These are phyloP conservation scores for Macrosteles quadrilineatus DNA, from an alignment of 1,140 invertebrate species.

Conservation along the genomic window DNA sequence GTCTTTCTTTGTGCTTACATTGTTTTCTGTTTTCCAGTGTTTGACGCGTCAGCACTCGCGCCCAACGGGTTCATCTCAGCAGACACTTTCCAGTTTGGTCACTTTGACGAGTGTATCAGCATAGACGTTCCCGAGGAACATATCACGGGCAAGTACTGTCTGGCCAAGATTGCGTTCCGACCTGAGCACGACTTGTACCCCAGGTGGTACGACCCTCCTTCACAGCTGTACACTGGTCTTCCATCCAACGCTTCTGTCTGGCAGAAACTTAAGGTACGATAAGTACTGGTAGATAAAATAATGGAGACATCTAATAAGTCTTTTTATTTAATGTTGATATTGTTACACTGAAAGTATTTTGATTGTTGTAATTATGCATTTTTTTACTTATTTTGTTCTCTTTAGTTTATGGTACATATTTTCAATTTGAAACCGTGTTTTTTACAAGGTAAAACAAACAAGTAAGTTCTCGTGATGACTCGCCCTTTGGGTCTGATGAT, in stretches of 20 bases:
- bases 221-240: not conserved
- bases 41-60: conserved; percentile 65
- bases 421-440: too few species aligned
- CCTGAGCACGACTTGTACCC: conserved; percentile 33
- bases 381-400: too few species aligned
- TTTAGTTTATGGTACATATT: too few species aligned
- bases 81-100: conserved; percentile 64
- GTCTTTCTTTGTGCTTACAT: not conserved
- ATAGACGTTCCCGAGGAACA: conserved; percentile 3
- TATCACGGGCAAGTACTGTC: conserved; percentile 30
- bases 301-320: not conserved
- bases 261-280: conserved; percentile 32
- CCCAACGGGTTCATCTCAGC: conserved; percentile 62
- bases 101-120: conserved; percentile 66
- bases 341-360: too few species aligned
- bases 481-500: too few species aligned
- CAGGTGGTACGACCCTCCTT: not conserved
- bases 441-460: too few species aligned
- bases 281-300: conserved; percentile 6
- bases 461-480: too few species aligned
- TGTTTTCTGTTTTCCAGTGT: conserved; percentile 58
- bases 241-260: conserved; percentile 20
- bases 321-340: too few species aligned
- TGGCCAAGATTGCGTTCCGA: conserved; percentile 26
- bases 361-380: too few species aligned